These are phyloP conservation scores for Toxotes jaculatrix DNA, from an alignment of 2,113 vertebrate species.

Conservation along the genomic window DNA sequence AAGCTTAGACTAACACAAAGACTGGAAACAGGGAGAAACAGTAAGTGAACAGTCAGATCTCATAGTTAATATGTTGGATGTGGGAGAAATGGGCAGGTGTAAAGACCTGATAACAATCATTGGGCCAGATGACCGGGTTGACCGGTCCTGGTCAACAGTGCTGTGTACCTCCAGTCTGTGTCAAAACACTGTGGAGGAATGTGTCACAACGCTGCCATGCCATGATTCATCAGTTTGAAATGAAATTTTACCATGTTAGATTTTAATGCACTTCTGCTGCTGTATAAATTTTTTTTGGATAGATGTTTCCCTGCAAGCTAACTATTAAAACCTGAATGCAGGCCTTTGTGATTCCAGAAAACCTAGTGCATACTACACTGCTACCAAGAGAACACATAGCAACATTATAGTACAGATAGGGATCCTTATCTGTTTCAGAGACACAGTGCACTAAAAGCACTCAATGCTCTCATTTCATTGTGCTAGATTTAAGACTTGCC, in stretches of 20 bases:
- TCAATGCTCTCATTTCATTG: slow-evolving; percentile 20
- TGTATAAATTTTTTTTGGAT: not conserved
- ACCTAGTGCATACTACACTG: not conserved
- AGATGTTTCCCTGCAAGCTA: not conserved
- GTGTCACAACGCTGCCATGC: no score
- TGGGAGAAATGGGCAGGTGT: no score
- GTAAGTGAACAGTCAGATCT: no score
- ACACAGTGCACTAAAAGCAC: slow-evolving; percentile 26
- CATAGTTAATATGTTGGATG: no score
- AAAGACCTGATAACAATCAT: no score
- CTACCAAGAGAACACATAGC: not conserved
- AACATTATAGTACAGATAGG: not conserved
- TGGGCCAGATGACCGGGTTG: no score
- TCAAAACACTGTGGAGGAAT: no score
- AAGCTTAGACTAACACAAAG: no score
- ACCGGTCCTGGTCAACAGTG: no score
- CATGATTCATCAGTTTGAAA: no score
- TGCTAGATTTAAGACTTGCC: not conserved
- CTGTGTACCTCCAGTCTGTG: no score
- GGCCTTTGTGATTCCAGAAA: slow-evolving; percentile 7
- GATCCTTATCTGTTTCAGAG: not conserved
- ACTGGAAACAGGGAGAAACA: no score
- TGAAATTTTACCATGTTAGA: not conserved
- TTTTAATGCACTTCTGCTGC: not conserved
- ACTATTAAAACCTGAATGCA: not conserved